These are phyloP conservation scores for Dreissena polymorpha DNA, from an alignment of 1,140 invertebrate genomes.

Conservation along the genomic window DNA sequence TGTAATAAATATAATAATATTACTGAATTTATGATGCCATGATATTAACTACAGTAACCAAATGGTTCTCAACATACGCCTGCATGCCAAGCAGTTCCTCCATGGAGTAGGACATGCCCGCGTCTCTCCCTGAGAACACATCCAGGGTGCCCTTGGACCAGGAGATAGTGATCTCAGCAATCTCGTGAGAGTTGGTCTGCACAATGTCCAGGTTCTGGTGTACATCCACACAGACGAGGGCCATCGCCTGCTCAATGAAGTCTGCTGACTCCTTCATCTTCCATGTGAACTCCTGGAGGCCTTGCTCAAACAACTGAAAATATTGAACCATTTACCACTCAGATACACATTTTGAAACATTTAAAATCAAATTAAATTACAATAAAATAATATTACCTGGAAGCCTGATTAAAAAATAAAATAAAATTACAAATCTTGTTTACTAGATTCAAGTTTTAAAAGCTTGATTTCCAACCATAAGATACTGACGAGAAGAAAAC, in stretches of 20 bases:
- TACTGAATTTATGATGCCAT: no score
- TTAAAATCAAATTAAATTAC: no score
- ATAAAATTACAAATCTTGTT: no score
- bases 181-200: slow-evolving; percentile 77
- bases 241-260: slow-evolving; percentile 78
- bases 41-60: no score
- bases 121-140: slow-evolving; percentile 70
- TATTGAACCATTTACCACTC: no score
- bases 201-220: slow-evolving; percentile 77
- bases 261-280: slow-evolving; percentile 78
- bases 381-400: no score
- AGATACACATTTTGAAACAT: no score
- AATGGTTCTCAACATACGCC: slow-evolving; percentile 67
- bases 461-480: no score
- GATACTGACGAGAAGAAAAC: no score
- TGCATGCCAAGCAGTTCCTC: slow-evolving; percentile 76
- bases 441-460: no score
- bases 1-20: no score
- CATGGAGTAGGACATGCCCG: slow-evolving; percentile 72
- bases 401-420: no score
- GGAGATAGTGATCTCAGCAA: slow-evolving; percentile 73
- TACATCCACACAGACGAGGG: slow-evolving; percentile 76
- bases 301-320: slow-evolving; percentile 74
- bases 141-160: slow-evolving; percentile 75
- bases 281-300: slow-evolving; percentile 77